A percentile compares a stretch with the other conserved stretches of the same genome.
Evolutionary conservation across 2,888 invertebrate genomes (phyloP).

Genomic region (Timandra comae): DNA sequence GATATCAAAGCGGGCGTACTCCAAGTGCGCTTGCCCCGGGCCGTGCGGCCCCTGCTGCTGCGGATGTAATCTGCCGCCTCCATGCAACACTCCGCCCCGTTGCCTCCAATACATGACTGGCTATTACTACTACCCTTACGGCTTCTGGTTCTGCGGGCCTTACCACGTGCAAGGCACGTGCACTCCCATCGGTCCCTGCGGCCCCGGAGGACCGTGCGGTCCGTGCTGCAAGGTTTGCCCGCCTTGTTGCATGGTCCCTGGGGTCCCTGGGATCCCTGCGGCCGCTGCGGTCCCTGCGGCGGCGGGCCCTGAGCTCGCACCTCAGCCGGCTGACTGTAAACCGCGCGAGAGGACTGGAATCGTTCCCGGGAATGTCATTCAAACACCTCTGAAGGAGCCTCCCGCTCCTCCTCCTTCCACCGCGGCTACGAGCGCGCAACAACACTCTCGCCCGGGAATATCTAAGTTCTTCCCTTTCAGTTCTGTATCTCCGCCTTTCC

Average conservation of each 20-base stretch:
- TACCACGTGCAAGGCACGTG: too few species aligned
- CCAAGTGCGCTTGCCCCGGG: too few species aligned
- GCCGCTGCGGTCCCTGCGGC: slow-evolving; percentile 30
- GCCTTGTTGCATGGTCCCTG: slow-evolving; percentile 7
- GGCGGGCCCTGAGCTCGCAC: slow-evolving; percentile 25
- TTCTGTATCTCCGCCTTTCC: too few species aligned
- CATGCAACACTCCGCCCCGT: slow-evolving; percentile 40
- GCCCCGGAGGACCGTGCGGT: slow-evolving; percentile 22
- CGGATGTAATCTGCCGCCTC: slow-evolving; percentile 42
- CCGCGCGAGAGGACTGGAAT: too few species aligned
- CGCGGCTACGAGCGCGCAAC: too few species aligned
- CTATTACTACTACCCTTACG: slow-evolving; percentile 57
- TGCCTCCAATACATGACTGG: too few species aligned
- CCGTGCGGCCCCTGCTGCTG: slow-evolving; percentile 23
- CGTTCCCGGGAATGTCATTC: too few species aligned
- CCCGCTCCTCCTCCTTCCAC: slow-evolving; percentile 23
- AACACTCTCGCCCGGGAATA: too few species aligned
- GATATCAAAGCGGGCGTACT: too few species aligned
- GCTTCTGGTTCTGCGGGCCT: slow-evolving; percentile 57
- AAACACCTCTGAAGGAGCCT: slow-evolving; percentile 23
- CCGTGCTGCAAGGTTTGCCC: slow-evolving; percentile 13
- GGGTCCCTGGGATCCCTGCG: slow-evolving; percentile 16
- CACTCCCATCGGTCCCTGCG: too few species aligned
- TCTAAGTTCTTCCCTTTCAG: too few species aligned
- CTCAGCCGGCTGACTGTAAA: too few species aligned